Base-by-base conservation (phyloP, 2,113 vertebrate species). In the Acinonyx jubatus region DNA sequence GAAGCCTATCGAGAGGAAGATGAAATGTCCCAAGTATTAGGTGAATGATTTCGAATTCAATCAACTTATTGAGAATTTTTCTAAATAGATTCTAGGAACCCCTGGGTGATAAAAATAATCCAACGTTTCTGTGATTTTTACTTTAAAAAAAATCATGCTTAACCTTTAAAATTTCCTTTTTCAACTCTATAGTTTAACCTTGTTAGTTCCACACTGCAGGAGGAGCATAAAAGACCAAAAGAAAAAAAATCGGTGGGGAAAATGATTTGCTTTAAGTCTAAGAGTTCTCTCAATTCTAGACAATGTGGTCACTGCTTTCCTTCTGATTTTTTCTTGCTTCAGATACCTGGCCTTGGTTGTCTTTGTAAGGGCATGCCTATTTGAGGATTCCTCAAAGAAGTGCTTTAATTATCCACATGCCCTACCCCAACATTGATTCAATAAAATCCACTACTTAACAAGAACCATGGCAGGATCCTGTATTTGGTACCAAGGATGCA, bases 21-120 rank as follows among this genome's bases (percentile, higher is more conserved):
- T 21, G 14, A 93, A 29, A 50, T 18, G 0, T 1, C 2, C 2
- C 4, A 45, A 5, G 0, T 19, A 15, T 3, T 9, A 89, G 6
- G 86, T 95, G 78, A 97, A 79, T n/a, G 84, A 78, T 89, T 96
- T 52, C 19, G 13, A 18, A 41, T 81, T 85, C 8, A 86, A 27
- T 68, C 57, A 83, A 48, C 21, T 91, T 89, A 92, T 8, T 89
- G n/a, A 55, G 15, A 79, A 23, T 23, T 92, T 87, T 95, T 92
- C 19, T 73, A 57, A 91, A 50, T 57, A 2, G 3, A 85, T 55
- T 76, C 13, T 88, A 78, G 11, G 4, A 82, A 38, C 1, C 16
- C 73, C 68, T 87, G 7, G 19, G 7, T 68, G 45, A 33, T 4
- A 50, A 4, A 12, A 73, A 16, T 93, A 81, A 63, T 66, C 4